phyloP scores from a whole-genome alignment of 2,888 invertebrate genomes.

The Erebia epiphron region DNA sequence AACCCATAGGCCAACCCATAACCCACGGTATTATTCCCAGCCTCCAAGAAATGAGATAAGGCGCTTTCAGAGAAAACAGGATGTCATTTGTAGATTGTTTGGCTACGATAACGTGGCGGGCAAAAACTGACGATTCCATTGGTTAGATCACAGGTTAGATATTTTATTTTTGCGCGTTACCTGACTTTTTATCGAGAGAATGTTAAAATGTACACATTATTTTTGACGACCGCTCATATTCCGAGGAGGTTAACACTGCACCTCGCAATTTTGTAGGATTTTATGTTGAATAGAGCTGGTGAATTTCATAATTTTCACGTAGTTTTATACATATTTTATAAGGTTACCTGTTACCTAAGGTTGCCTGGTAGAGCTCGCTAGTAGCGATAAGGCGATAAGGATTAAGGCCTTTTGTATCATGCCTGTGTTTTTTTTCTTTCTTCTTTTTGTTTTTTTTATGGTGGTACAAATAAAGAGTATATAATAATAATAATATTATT shows the following conservation, averaged over 20 bases:
- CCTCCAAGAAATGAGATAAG: conserved; percentile 30
- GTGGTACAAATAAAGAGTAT: no score
- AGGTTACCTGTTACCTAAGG: no score
- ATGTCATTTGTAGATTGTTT: conserved; percentile 34
- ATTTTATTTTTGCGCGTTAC: conserved; percentile 16
- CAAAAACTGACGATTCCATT: conserved; percentile 21
- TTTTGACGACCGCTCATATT: not conserved
- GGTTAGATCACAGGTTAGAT: conserved; percentile 1
- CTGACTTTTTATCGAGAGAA: conserved; percentile 5
- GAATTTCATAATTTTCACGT: no score
- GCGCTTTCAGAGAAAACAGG: conserved; percentile 34
- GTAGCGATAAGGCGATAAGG: no score
- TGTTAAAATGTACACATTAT: not conserved
- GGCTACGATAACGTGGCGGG: conserved; percentile 26
- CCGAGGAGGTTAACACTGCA: no score
- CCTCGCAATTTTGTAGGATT: no score
- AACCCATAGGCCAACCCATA: conserved; percentile 24
- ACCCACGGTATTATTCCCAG: conserved; percentile 23
- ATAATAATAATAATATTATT: no score
- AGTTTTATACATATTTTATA: no score
- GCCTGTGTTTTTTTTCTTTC: no score
- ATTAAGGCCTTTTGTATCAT: no score
- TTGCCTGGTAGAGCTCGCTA: no score
- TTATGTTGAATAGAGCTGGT: not conserved
- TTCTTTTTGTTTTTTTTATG: no score